Conservation (phyloP, 37 sponge, comb jelly and placozoan genomes). For the Hormiphora californensis region DNA sequence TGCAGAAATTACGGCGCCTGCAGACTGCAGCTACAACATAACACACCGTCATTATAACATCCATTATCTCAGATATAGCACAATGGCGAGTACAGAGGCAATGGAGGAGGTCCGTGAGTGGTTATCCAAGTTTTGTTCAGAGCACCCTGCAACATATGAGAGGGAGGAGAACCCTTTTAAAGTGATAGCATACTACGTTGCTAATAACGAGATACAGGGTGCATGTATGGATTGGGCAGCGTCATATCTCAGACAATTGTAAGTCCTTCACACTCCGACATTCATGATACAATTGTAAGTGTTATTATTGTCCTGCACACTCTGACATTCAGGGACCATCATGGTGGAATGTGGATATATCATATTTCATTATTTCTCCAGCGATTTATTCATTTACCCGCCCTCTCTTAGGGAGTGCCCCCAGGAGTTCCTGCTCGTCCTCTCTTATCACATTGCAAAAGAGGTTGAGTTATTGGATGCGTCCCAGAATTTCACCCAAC, state of each 20-base stretch:
- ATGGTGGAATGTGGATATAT: background rate
- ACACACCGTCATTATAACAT: too few species aligned
- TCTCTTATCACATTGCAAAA: slow-evolving; percentile 49
- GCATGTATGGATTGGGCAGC: slow-evolving; percentile 45
- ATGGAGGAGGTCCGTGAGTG: background rate
- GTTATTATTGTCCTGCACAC: too few species aligned
- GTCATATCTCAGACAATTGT: background rate
- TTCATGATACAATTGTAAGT: background rate
- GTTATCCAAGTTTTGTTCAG: slow-evolving; percentile 23
- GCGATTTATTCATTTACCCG: background rate
- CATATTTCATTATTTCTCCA: background rate
- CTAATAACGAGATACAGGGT: background rate
- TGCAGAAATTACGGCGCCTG: too few species aligned
- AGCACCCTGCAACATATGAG: background rate
- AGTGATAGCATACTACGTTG: slow-evolving; percentile 15
- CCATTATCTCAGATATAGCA: too few species aligned
- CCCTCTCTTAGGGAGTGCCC: slow-evolving; percentile 9
- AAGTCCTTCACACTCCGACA: background rate
- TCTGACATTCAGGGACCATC: too few species aligned
- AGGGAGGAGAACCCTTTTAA: slow-evolving; percentile 12
- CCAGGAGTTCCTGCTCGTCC: background rate
- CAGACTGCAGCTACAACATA: too few species aligned
- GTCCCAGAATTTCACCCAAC: slow-evolving; percentile 42
- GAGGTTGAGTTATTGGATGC: slow-evolving; percentile 25
- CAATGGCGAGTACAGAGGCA: slow-evolving; percentile 13